These are phyloP conservation scores for Helarctos malayanus DNA, from an alignment of 2,797 vertebrate species.

Conservation along the genomic window DNA sequence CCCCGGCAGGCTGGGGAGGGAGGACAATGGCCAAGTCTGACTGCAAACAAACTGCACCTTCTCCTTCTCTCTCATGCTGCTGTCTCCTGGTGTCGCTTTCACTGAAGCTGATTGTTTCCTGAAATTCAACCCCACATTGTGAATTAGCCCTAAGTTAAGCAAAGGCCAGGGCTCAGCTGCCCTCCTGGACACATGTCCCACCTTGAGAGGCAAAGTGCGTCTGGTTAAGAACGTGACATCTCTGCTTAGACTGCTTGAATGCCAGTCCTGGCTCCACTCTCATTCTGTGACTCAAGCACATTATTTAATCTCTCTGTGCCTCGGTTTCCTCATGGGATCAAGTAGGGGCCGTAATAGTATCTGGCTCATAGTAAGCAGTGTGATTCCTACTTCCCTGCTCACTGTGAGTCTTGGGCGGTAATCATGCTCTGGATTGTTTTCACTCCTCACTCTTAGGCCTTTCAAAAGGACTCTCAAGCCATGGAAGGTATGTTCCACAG, in stretches of 20 bases:
- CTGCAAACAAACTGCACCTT: background rate
- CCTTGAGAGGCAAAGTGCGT: background rate
- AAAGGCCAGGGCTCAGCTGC: background rate
- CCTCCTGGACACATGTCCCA: background rate
- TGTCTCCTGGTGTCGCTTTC: background rate
- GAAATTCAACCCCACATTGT: slow-evolving; percentile 5
- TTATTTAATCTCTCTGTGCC: background rate
- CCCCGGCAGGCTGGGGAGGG: too few species aligned
- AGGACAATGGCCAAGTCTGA: background rate
- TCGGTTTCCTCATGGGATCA: background rate
- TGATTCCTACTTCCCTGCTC: background rate
- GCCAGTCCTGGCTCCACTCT: background rate
- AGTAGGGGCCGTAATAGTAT: background rate
- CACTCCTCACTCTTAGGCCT: background rate
- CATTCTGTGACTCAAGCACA: background rate
- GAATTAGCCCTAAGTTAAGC: background rate
- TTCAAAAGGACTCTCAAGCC: background rate
- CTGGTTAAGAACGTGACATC: background rate
- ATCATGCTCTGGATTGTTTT: background rate
- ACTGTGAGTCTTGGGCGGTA: background rate
- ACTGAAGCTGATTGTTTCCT: background rate
- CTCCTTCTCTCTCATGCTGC: background rate
- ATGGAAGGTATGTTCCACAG: background rate
- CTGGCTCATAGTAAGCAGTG: rapidly evolving
- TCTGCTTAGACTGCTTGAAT: background rate